Evolutionary conservation across 2,113 vertebrate species (phyloP), one percentile per base, ranked within the genome.

Genomic region (Cyanoliseus patagonus): DNA sequence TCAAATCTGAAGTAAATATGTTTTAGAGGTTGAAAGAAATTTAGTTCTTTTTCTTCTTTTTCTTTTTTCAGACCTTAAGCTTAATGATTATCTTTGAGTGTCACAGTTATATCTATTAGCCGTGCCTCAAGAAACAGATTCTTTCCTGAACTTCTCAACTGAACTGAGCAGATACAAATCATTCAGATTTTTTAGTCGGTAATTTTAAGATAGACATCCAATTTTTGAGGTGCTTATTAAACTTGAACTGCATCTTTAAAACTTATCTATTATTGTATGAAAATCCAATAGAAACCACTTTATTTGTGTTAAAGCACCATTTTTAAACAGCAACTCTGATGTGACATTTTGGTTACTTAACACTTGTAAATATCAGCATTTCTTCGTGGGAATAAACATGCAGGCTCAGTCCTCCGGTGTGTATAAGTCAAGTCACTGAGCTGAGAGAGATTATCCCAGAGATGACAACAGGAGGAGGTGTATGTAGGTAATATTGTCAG

Each of bases 401-500:
- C 13, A 63, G 59, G 8, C 37, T 86, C 35, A 42, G 53, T 53
- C 24, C 24, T 77, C 27, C 49, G 30, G 13, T 83, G 24, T 18
- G 17, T 70, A 3, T 22, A 52, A 69, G 6, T 90, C 33, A 86
- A 57, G 53, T 66, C 17, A 23, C 7, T 59, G 55, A 82, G 23
- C 42, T 85, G 57, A 61, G n/a, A 51, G 46, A 39, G 53, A 42
- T 83, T n/a, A 35, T 42, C 8, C 15, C 22, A 90, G 78, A 30
- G 35, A 55, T 47, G 63, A 66, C 11, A n/a, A 30, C 0, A 0
- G 52, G 49, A 69, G 33, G 47, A 78, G 4, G 22, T 35, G 13
- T 19, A 37, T 41, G 18, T 19, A 16, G 4, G 42, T 25, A 28
- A 73, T 35, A 16, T 25, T 30, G 23, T 39, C 46, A 61, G n/a